Percentiles rank a stretch among this genome's conserved stretches.
Conservation (phyloP, 2,888 invertebrate genomes). For the Pelosia muscerda region DNA sequence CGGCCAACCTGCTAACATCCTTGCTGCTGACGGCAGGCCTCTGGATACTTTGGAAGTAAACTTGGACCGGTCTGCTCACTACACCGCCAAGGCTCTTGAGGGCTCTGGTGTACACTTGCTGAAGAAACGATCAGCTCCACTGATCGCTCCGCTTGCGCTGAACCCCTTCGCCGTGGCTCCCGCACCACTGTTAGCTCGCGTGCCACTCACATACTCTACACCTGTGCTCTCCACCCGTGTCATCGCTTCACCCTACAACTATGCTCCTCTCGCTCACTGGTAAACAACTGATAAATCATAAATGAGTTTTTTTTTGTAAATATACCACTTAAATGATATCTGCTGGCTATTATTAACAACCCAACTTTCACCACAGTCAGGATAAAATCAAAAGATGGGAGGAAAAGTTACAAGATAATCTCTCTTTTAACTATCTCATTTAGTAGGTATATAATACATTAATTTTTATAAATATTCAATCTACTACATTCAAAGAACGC, state of each 20-base stretch:
- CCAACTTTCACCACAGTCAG: not conserved
- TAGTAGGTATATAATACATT: too few species aligned
- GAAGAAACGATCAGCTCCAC: conserved; percentile 70
- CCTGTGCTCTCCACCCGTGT: not conserved
- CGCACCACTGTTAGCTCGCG: conserved; percentile 40
- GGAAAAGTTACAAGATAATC: too few species aligned
- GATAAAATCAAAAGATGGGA: not conserved
- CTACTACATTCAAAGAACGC: too few species aligned
- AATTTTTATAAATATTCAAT: too few species aligned
- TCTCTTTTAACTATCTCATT: too few species aligned
- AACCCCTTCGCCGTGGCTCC: conserved; percentile 43
- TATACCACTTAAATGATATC: conserved; percentile 14
- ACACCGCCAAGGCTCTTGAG: conserved; percentile 71
- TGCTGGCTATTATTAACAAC: not conserved
- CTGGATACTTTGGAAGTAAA: conserved; percentile 80
- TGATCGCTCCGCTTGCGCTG: conserved; percentile 47
- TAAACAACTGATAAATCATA: conserved; percentile 30
- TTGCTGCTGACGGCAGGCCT: conserved; percentile 78
- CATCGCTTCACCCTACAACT: conserved; percentile 2
- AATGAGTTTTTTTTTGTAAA: not conserved
- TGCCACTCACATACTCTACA: not conserved
- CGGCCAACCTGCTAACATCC: conserved; percentile 78
- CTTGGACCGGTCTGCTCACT: conserved; percentile 78
- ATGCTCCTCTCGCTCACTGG: conserved; percentile 49
- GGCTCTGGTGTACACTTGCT: conserved; percentile 62